Base-by-base conservation (phyloP, 2,888 invertebrate genomes). In the Platycheirus rosarum region DNA sequence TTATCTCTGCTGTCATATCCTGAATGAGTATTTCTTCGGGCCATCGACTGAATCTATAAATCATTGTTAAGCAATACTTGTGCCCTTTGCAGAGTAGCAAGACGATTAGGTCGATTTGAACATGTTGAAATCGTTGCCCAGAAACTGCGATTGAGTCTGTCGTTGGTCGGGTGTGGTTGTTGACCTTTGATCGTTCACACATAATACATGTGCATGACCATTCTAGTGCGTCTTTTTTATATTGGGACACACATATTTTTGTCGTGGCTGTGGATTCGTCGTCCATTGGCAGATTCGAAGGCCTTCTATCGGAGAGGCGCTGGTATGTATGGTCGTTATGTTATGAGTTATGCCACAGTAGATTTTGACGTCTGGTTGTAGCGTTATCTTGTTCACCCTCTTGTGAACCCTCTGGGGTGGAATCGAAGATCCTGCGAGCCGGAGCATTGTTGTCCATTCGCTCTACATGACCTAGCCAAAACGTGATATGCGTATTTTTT, bases 111-210 rank as follows among this genome's bases (percentile, higher is more conserved):
- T 74, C 53, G 18, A 69, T 74, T 53, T 73, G 66, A 8, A 73
- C 65, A 29, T 68, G 63, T 8, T 62, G 42, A 14, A 68, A 79
- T 11, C 69, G 69, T 5, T 68, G 29, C 0, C 65, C 73, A 11
- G 69, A 35, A 44, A 60, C 49, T 85, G 84, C 2, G 35, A 63
- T 69, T 49, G 44, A 18, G 2, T 65, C 68, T 7, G 85, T 85
- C 0, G 85, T 14, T 32, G 37, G 49, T 1, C 18, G 37, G n/a
- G 84, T 85, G 84, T 89, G 89, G 4, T 46, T n/a, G 6, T 73
- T 18, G 0, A 71, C 26, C 2, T 63, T 71, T 0, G 53, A 71
- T 7, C 57, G 63, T 53, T 73, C 53, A 26, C 46, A 73, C 37
- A 53, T 35, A 6, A 53, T 14, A 26, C 71, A 63, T 11, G 42